Percentiles rank a stretch among this genome's conserved stretches.
These are phyloP conservation scores for Platalea minor DNA, from an alignment of 2,797 vertebrate species.

Conservation along the genomic window DNA sequence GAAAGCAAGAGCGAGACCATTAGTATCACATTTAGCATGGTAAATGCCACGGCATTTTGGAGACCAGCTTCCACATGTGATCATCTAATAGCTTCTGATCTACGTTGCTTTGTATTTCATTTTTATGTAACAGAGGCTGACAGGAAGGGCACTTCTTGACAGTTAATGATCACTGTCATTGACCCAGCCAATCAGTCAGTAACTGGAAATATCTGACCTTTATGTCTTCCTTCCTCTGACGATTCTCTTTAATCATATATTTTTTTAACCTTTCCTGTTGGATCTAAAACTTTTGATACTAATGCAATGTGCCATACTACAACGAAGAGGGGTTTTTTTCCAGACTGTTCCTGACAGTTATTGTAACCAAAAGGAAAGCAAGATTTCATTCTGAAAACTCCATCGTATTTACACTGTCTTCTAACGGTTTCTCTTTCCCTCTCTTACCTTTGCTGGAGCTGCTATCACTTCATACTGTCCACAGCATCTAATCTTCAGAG, in stretches of 20 bases:
- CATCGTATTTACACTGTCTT: background rate
- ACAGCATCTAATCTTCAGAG: background rate
- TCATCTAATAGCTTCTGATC: background rate
- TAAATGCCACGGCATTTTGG: background rate
- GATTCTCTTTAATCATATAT: constrained; percentile 7
- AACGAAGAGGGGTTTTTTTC: background rate
- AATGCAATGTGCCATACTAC: background rate
- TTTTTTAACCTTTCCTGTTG: constrained; percentile 48
- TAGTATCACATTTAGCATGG: background rate
- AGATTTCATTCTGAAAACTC: background rate
- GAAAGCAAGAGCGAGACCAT: background rate
- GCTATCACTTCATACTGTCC: background rate
- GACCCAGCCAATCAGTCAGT: constrained; percentile 30
- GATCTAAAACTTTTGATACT: constrained; percentile 16
- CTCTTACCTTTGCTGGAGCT: background rate
- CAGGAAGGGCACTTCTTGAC: constrained; percentile 43
- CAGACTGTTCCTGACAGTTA: background rate
- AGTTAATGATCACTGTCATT: constrained; percentile 48
- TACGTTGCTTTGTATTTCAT: background rate
- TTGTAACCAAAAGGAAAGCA: background rate
- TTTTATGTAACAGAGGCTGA: constrained; percentile 38
- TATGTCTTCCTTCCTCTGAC: constrained; percentile 26
- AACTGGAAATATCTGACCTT: constrained; percentile 64
- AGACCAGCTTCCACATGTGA: background rate
- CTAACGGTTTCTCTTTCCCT: background rate